A percentile compares a stretch with the other conserved stretches of the same genome.
Conservation (phyloP, 2,113 vertebrate species). For the Phaetusa simplex region DNA sequence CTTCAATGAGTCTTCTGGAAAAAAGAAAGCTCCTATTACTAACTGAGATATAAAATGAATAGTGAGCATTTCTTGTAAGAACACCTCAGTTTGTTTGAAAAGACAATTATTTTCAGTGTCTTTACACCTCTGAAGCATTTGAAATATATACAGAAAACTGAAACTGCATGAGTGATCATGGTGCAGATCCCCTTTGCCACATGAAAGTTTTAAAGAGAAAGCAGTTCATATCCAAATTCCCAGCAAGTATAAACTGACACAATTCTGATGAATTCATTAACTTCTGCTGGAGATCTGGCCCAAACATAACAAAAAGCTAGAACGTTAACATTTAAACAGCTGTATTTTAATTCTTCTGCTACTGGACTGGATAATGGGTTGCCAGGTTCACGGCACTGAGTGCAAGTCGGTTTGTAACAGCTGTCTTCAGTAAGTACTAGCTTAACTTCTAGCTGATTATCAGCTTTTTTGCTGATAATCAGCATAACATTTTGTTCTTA, state of each 20-base stretch:
- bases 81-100: not conserved
- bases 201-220: not conserved
- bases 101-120: not conserved
- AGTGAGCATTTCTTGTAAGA: not conserved
- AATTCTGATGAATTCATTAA: not conserved
- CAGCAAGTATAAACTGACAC: not conserved
- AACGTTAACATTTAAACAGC: not conserved
- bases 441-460: not conserved
- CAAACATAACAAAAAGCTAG: not conserved
- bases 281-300: not conserved
- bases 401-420: not conserved
- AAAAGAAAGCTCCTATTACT: not conserved
- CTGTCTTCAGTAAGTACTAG: not conserved
- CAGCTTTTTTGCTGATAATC: not conserved
- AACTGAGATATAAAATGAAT: not conserved
- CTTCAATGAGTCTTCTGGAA: not conserved
- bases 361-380: not conserved
- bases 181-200: not conserved
- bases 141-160: not conserved
- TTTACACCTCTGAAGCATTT: not conserved
- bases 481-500: not conserved
- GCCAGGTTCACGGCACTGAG: accelerated
- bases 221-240: not conserved
- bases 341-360: not conserved
- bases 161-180: not conserved